Conservation (phyloP, 2,113 vertebrate species). For the Phrynosoma blainvillii region DNA sequence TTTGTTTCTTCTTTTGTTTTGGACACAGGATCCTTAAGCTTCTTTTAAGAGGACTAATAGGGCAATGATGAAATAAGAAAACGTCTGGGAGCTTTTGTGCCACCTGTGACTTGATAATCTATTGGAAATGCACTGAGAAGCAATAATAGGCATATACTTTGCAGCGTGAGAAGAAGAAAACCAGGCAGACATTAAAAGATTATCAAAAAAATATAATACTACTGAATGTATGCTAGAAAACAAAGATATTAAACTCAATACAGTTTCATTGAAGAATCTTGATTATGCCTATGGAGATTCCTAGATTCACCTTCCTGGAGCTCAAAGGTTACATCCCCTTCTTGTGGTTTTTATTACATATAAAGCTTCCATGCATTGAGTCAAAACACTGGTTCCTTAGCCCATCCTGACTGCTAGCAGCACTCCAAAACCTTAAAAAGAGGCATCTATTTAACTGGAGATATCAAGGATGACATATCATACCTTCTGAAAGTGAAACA, state of each 20-base stretch:
- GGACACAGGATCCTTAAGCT: neutral
- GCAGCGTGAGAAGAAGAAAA: too few species aligned
- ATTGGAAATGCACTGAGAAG: neutral
- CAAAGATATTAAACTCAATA: neutral
- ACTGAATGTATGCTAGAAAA: neutral
- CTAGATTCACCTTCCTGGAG: neutral
- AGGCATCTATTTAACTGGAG: neutral
- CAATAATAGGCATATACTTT: neutral
- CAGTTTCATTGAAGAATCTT: neutral
- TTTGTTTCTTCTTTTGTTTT: neutral
- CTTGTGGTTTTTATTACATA: neutral
- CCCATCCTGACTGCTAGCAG: neutral
- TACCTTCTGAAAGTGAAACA: neutral
- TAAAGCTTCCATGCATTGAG: neutral
- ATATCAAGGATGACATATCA: neutral
- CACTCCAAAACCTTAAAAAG: neutral
- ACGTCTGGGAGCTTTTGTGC: neutral
- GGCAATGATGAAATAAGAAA: neutral
- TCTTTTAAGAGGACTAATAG: neutral
- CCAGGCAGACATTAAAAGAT: rapidly evolving
- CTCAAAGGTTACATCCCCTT: neutral
- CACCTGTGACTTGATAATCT: neutral
- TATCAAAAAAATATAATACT: neutral
- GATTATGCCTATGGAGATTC: neutral
- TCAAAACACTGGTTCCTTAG: neutral